These are phyloP conservation scores for Malaclemys terrapin DNA, from an alignment of 2,113 vertebrate genomes.

Conservation along the genomic window DNA sequence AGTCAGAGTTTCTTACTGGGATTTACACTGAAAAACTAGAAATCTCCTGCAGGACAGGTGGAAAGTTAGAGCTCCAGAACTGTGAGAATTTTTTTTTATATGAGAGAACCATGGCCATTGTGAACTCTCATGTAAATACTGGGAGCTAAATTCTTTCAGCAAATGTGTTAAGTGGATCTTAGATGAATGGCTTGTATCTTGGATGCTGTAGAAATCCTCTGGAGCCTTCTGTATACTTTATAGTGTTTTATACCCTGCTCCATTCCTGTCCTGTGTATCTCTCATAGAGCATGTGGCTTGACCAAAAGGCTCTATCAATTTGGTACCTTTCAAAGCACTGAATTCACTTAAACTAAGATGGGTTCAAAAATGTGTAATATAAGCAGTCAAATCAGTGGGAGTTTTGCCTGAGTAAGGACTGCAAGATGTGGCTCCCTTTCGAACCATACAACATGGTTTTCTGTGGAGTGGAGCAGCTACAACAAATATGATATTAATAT, in stretches of 20 bases:
- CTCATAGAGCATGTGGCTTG: not conserved
- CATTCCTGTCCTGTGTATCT: not conserved
- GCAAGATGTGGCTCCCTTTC: not conserved
- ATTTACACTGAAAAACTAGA: not conserved
- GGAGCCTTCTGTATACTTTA: not conserved
- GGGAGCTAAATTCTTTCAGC: not conserved
- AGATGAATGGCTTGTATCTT: not conserved
- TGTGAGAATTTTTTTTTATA: slow-evolving; percentile 2
- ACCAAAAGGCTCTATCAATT: not conserved
- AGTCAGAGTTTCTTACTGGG: not conserved
- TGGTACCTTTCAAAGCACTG: not conserved
- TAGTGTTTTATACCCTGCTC: not conserved
- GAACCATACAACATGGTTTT: not conserved
- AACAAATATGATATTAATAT: no score
- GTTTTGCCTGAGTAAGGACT: fast-evolving
- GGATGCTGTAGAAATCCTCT: not conserved
- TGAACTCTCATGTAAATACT: not conserved
- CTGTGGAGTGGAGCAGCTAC: not conserved
- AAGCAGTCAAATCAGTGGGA: not conserved
- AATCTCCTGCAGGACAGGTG: not conserved
- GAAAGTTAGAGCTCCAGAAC: not conserved
- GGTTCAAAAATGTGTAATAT: not conserved
- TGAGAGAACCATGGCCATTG: not conserved
- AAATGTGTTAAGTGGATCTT: not conserved
- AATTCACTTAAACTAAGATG: not conserved